phyloP scores from a whole-genome alignment of 2,888 invertebrate species.

The Nipponacmea schrenckii region DNA sequence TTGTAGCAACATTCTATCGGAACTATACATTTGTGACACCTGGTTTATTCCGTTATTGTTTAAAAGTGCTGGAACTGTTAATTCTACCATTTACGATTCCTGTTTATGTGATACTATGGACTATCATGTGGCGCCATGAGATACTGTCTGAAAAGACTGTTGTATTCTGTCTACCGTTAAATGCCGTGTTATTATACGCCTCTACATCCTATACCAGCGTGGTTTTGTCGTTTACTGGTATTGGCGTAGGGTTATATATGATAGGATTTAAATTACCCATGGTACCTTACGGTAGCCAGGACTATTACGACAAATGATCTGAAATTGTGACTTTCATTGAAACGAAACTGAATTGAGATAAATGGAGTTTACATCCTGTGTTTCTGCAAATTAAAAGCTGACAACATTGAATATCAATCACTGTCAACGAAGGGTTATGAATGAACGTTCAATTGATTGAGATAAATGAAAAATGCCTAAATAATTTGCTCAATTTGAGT shows the following conservation, averaged over 20 bases:
- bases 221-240: slow-evolving; percentile 41
- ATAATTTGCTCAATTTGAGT: too few relatives aligned
- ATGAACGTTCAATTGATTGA: too few relatives aligned
- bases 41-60: slow-evolving; percentile 18
- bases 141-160: slow-evolving; percentile 49
- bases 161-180: slow-evolving; percentile 52
- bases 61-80: slow-evolving; percentile 47
- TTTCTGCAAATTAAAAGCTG: too few relatives aligned
- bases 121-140: slow-evolving; percentile 48
- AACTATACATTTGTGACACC: slow-evolving; percentile 40
- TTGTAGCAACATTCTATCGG: slow-evolving; percentile 39
- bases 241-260: slow-evolving; percentile 52
- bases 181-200: slow-evolving; percentile 44
- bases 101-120: slow-evolving; percentile 47
- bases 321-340: slow-evolving; percentile 14
- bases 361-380: too few relatives aligned
- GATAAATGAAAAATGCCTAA: too few relatives aligned
- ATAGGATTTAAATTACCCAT: slow-evolving; percentile 50
- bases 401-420: too few relatives aligned
- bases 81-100: slow-evolving; percentile 42
- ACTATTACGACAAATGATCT: slow-evolving; percentile 6
- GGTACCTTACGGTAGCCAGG: slow-evolving; percentile 28
- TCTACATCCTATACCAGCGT: slow-evolving; percentile 51
- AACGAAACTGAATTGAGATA: too few relatives aligned
- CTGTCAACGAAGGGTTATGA: too few relatives aligned